These are phyloP conservation scores for Sepioteuthis lessoniana DNA, from an alignment of 2,888 invertebrate genomes.

Conservation along the genomic window DNA sequence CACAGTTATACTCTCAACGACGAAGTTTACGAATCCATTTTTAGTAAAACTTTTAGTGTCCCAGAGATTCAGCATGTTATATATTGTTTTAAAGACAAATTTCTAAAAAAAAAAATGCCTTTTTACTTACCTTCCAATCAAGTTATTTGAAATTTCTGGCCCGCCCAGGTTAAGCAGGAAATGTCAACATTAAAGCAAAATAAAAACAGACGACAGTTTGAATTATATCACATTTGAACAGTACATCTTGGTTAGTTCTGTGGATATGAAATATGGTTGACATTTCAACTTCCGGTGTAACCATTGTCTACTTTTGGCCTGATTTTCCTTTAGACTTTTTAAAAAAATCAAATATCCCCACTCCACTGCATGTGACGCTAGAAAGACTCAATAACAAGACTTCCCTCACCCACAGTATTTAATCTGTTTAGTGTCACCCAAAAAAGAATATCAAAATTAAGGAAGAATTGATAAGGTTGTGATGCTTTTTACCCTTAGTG, in stretches of 20 bases:
- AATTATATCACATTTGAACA: not conserved
- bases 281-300: constrained; percentile 8
- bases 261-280: constrained; percentile 33
- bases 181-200: not conserved
- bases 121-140: not conserved
- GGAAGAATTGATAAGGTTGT: too few species aligned
- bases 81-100: too few species aligned
- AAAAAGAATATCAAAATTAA: too few species aligned
- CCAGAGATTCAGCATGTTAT: too few species aligned
- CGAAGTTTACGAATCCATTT: too few species aligned
- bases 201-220: not conserved
- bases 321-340: not conserved
- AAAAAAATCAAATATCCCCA: not conserved
- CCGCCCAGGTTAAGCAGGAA: not conserved
- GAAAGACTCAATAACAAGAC: too few species aligned
- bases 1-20: too few species aligned
- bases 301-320: not conserved
- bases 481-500: too few species aligned
- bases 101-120: too few species aligned
- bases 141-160: not conserved
- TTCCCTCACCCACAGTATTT: too few species aligned
- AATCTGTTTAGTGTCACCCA: too few species aligned
- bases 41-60: too few species aligned
- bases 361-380: not conserved
- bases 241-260: not conserved